phyloP scores from a whole-genome alignment of 2,113 vertebrate species.

The Eclectus roratus region DNA sequence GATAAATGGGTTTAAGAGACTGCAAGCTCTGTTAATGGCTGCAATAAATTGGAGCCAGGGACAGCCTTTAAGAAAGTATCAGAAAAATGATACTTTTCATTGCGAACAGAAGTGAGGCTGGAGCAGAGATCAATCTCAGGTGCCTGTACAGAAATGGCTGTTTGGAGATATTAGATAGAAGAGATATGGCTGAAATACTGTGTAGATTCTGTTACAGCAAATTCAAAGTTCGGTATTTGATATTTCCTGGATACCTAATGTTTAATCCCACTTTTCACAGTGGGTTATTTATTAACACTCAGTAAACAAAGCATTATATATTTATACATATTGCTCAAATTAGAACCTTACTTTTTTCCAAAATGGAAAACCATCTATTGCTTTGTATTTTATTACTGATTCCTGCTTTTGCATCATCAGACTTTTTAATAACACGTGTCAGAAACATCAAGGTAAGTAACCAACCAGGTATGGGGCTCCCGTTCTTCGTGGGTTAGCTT shows the following conservation, averaged over 20 bases:
- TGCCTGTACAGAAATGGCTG: neutral
- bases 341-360: neutral
- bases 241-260: constrained; percentile 50
- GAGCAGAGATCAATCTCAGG: neutral
- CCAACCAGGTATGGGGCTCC: neutral
- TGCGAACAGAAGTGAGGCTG: neutral
- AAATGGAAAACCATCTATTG: constrained; percentile 41
- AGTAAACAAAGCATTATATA: constrained; percentile 20
- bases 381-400: constrained; percentile 44
- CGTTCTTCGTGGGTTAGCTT: neutral
- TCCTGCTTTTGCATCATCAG: constrained; percentile 45
- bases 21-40: neutral
- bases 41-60: neutral
- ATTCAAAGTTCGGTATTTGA: constrained; percentile 14
- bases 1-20: neutral
- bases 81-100: neutral
- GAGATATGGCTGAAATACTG: neutral
- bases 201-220: neutral
- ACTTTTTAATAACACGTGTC: constrained; percentile 31
- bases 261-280: constrained; percentile 63
- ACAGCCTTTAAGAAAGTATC: neutral
- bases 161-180: neutral
- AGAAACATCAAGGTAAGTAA: constrained; percentile 72
- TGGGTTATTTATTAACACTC: constrained; percentile 53
- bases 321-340: neutral